Conservation (phyloP, 1,140 invertebrate species). For the Pollicipes pollicipes region DNA sequence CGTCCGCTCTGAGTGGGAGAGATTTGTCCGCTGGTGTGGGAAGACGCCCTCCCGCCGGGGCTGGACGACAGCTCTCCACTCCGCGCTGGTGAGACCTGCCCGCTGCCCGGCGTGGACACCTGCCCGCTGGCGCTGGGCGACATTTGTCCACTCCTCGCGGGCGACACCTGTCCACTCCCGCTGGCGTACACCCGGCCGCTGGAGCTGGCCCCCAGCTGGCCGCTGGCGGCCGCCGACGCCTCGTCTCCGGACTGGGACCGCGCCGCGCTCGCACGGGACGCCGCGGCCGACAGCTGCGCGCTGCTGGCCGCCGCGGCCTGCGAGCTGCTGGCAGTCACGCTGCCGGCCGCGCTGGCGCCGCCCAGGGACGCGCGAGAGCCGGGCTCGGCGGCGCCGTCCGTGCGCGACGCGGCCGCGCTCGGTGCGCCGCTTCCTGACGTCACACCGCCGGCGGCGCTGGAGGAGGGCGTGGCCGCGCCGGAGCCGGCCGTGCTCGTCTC, state of each 20-base stretch:
- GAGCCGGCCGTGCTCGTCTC: too few species aligned
- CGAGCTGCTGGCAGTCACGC: not conserved
- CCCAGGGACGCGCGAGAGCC: not conserved
- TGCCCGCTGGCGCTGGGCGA: too few species aligned
- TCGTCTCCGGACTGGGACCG: not conserved
- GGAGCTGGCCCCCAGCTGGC: not conserved
- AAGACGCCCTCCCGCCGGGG: not conserved
- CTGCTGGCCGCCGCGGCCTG: not conserved
- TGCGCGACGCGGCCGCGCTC: too few species aligned
- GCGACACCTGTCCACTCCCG: not conserved
- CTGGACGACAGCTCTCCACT: not conserved
- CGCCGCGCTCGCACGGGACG: too few species aligned
- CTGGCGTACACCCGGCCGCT: not conserved
- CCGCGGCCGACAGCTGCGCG: too few species aligned
- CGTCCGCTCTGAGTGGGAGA: too few species aligned
- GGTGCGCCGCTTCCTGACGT: not conserved
- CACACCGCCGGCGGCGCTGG: not conserved
- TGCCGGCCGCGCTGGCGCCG: not conserved
- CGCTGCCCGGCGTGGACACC: not conserved
- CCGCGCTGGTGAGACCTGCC: not conserved
- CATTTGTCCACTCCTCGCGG: too few species aligned
- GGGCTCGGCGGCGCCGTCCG: too few species aligned
- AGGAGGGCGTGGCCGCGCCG: too few species aligned
- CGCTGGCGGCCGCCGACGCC: not conserved
- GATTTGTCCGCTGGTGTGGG: too few species aligned